Percentiles rank a stretch among this genome's conserved stretches.
phyloP scores from a whole-genome alignment of 2,113 vertebrate species.

The Todiramphus chloris region DNA sequence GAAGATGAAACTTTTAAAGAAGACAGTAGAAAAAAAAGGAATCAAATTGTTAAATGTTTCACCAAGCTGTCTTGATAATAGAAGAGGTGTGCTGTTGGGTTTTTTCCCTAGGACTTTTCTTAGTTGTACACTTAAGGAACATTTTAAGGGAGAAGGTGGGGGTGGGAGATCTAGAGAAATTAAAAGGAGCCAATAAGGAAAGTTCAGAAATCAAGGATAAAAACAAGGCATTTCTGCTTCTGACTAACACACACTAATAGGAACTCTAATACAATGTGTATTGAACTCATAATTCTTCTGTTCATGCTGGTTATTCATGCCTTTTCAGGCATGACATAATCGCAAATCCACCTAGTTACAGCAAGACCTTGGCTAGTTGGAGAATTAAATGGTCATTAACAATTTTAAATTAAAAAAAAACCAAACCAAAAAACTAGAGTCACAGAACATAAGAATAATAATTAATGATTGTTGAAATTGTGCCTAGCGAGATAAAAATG shows the following conservation, averaged over 20 bases:
- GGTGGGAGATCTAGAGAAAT: background rate
- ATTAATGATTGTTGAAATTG: background rate
- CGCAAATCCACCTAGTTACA: background rate
- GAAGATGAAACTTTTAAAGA: background rate
- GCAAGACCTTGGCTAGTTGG: background rate
- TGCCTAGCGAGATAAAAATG: background rate
- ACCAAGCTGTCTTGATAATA: background rate
- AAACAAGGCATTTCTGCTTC: background rate
- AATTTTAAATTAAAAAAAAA: background rate
- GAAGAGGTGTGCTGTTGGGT: background rate
- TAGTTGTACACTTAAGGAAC: background rate
- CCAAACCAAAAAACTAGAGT: background rate
- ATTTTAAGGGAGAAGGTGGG: background rate
- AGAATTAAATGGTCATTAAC: background rate
- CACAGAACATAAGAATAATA: background rate
- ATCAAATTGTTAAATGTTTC: background rate
- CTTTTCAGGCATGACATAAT: background rate
- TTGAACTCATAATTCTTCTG: background rate
- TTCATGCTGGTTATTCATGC: background rate
- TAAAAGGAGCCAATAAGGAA: background rate
- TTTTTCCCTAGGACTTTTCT: background rate
- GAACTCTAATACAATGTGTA: background rate
- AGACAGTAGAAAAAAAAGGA: background rate
- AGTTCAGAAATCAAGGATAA: background rate
- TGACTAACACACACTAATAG: background rate